These are phyloP conservation scores for Phyllostomus hastatus DNA, from an alignment of 2,113 vertebrate genomes.

Conservation along the genomic window DNA sequence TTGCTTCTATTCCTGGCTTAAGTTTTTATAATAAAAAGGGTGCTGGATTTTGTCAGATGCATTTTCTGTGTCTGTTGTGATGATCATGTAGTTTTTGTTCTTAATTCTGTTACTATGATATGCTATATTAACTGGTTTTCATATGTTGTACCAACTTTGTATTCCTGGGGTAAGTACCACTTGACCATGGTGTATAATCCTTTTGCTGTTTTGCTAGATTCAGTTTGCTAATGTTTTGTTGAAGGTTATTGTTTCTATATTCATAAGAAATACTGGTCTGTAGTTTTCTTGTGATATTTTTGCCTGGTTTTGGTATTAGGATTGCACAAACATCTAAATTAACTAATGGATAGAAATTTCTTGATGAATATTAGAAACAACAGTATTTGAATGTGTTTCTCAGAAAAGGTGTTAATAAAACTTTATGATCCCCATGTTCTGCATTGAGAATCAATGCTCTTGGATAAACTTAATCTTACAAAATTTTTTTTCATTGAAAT, in stretches of 20 bases:
- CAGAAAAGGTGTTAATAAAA: not conserved
- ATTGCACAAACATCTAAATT: not conserved
- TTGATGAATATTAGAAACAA: not conserved
- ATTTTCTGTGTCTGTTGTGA: not conserved
- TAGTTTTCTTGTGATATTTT: not conserved
- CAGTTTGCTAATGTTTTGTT: not conserved
- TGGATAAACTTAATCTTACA: not conserved
- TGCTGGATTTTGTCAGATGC: not conserved
- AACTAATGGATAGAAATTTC: not conserved
- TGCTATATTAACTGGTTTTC: not conserved
- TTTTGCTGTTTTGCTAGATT: not conserved
- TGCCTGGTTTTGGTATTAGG: not conserved
- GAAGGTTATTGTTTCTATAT: not conserved
- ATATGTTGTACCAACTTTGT: not conserved
- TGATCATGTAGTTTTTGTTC: not conserved
- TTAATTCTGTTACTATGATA: not conserved
- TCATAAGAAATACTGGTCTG: not conserved
- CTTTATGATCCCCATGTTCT: not conserved
- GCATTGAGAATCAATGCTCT: not conserved
- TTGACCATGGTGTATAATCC: not conserved
- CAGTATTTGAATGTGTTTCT: constrained; percentile 6
- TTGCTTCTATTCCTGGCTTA: not conserved
- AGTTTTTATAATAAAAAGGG: constrained; percentile 17
- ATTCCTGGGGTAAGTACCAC: not conserved
- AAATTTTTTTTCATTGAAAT: not conserved